Conservation (phyloP, 2,113 vertebrate genomes). For the Lynx canadensis region DNA sequence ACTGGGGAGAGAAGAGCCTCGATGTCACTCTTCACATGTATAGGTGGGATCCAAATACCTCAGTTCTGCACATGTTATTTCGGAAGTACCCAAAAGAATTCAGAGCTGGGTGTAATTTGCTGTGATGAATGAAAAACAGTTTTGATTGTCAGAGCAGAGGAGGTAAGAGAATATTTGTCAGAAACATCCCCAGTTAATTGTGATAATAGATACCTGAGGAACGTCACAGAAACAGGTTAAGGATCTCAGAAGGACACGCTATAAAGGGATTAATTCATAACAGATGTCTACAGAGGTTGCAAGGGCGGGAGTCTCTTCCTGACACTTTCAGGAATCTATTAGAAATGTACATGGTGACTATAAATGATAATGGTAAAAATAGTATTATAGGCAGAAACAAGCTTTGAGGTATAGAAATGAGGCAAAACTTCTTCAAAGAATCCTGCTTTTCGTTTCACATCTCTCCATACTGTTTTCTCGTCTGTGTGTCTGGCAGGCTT, state of each 20-base stretch:
- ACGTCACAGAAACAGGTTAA: constrained; percentile 8
- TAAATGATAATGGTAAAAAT: background rate
- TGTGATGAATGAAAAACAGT: background rate
- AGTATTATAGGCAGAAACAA: background rate
- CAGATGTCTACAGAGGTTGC: background rate
- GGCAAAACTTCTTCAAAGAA: background rate
- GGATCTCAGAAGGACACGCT: background rate
- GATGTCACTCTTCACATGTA: background rate
- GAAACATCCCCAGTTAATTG: background rate
- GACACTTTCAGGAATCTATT: background rate
- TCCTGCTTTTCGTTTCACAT: background rate
- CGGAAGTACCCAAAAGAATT: background rate
- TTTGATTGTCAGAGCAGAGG: background rate
- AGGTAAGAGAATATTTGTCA: background rate
- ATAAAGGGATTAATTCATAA: constrained; percentile 41
- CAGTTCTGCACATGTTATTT: background rate
- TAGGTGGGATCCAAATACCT: background rate
- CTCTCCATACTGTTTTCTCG: background rate
- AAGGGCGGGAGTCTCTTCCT: background rate
- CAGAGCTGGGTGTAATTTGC: background rate
- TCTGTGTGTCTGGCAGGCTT: background rate
- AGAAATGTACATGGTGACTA: background rate
- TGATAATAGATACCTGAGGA: constrained; percentile 29
- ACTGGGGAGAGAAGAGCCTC: background rate
- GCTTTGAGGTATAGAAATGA: background rate